These are phyloP conservation scores for Centruroides sculpturatus DNA, from an alignment of 1,140 invertebrate species.

Conservation along the genomic window DNA sequence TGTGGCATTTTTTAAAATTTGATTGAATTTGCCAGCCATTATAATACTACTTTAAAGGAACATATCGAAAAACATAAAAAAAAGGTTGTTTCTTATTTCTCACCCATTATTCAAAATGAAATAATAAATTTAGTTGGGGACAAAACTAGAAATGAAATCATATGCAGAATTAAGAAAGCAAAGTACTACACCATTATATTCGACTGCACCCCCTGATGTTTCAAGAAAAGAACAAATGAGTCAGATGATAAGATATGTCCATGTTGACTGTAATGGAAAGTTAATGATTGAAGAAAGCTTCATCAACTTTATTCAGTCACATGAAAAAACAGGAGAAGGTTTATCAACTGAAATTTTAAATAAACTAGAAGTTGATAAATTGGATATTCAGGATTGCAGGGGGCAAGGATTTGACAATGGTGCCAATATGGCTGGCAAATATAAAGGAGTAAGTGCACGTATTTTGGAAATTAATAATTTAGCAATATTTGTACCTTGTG, in stretches of 20 bases:
- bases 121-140: slow-evolving; percentile 7
- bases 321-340: slow-evolving; percentile 4
- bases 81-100: slow-evolving; percentile 3
- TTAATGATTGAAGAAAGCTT: slow-evolving; percentile 2
- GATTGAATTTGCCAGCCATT: slow-evolving; percentile 2
- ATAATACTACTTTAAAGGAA: not conserved
- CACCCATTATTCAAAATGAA: slow-evolving; percentile 13
- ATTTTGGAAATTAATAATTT: slow-evolving; percentile 6
- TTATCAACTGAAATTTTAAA: slow-evolving; percentile 4
- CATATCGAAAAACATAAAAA: not conserved
- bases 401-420: slow-evolving; percentile 7
- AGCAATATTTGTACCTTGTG: slow-evolving; percentile 2
- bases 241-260: slow-evolving; percentile 13
- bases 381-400: slow-evolving; percentile 2
- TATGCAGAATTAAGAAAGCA: not conserved
- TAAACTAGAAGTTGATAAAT: slow-evolving; percentile 2
- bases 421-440: slow-evolving; percentile 1
- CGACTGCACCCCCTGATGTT: slow-evolving; percentile 5
- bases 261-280: slow-evolving; percentile 1
- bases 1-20: slow-evolving; percentile 1
- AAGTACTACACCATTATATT: not conserved
- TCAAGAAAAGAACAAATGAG: slow-evolving; percentile 14
- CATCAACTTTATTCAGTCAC: slow-evolving; percentile 6
- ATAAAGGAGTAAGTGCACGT: not conserved
- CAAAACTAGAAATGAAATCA: slow-evolving; percentile 5